Evolutionary conservation across 2,113 vertebrate genomes (phyloP), one percentile per base, ranked within the genome.

Genomic region (Channa maculata): DNA sequence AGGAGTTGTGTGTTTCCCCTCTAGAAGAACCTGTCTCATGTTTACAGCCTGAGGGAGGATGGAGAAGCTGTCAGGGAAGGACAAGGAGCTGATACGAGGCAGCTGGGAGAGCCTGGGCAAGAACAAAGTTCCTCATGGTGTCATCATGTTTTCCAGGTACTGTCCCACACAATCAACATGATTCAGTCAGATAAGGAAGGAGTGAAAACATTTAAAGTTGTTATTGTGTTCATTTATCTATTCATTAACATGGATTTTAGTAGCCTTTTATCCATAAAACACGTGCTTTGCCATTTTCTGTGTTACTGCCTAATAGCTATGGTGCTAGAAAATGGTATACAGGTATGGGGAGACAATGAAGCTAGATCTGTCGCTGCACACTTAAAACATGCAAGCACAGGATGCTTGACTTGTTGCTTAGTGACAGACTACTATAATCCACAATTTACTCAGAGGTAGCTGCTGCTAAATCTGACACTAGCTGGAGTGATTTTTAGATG

Each of bases 91-190:
- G 92, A 97, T 98, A 88, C 93, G 95, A 77, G 94, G 96, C 92
- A 98, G 96, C 95, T 97, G 97, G 97, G 93, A 77, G 87, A 94
- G 88, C 74, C 92, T 98, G 77, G 96, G 94, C 88, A 92, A 93
- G 86, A 96, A 95, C 92, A 97, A 96, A 67, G 93, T 94, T 85
- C 95, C 96, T 77, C 96, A 97, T n/a, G 96, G 97, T 75, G 89
- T 95, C 61, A 86, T 97, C 74, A 94, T 98, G 88, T 98, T 98
- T 88, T 87, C 93, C 93, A 97, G 97, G 97, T 98, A 94, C 77
- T 51, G 9, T 55, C 60, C 73, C 44, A 13, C 58, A 60, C 48
- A 50, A 57, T 52, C 49, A 55, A 39, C 11, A 64, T 59, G 41
- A 62, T 43, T 58, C 7, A 36, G 50, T 59, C 12, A 11, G 33